Percentiles rank a stretch among this genome's conserved stretches.
These are phyloP conservation scores for Balearica regulorum DNA, from an alignment of 2,797 vertebrate genomes.

Conservation along the genomic window DNA sequence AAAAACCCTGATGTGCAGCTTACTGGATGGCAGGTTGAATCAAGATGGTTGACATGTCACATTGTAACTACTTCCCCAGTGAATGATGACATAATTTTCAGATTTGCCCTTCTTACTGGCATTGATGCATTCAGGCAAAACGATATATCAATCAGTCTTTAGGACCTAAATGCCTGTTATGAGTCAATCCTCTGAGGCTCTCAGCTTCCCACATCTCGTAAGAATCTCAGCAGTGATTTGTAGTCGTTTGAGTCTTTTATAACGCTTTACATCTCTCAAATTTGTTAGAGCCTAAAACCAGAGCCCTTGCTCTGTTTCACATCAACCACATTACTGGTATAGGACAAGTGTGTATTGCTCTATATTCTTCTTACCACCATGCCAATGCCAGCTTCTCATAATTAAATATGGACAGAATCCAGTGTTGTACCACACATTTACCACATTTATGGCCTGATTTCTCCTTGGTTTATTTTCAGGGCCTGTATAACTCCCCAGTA, in stretches of 20 bases:
- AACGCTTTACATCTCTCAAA: background rate
- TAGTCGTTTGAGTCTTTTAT: background rate
- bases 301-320: background rate
- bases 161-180: slow-evolving; percentile 12
- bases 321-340: background rate
- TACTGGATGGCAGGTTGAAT: background rate
- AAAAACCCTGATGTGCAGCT: background rate
- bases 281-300: background rate
- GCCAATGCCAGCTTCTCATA: background rate
- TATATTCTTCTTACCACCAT: background rate
- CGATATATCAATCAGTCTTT: slow-evolving; percentile 31
- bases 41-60: background rate
- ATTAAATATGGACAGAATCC: background rate
- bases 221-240: slow-evolving; percentile 32
- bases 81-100: slow-evolving; percentile 50
- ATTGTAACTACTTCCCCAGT: slow-evolving; percentile 16
- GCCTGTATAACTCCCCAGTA: background rate
- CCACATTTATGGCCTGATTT: background rate
- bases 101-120: slow-evolving; percentile 33
- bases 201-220: background rate
- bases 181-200: background rate
- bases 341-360: background rate
- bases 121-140: slow-evolving; percentile 40
- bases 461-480: background rate
- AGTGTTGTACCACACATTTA: background rate